A percentile compares a stretch with the other conserved stretches of the same genome.
Conservation (phyloP, 2,888 invertebrate species). For the Lasioglossum zephyrum region DNA sequence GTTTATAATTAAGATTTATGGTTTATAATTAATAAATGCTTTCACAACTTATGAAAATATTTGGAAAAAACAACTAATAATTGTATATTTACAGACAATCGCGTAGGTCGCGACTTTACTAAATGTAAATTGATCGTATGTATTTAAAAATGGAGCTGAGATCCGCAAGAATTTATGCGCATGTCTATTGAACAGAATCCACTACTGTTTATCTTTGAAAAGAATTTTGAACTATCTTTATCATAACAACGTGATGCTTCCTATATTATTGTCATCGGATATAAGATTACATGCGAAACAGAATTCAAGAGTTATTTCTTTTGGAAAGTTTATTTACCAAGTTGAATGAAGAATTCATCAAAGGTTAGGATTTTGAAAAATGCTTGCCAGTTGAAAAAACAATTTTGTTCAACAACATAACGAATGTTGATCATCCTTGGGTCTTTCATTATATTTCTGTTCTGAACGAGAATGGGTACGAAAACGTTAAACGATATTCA, state of each 20-base stretch:
- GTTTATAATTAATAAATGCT: no score
- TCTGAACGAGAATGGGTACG: slow-evolving; percentile 86
- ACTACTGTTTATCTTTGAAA: background rate
- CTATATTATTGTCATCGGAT: background rate
- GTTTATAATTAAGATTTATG: no score
- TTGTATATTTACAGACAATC: no score
- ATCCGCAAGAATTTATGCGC: slow-evolving; percentile 1
- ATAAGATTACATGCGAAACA: background rate
- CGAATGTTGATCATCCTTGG: background rate
- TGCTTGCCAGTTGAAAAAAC: background rate
- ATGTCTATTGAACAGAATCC: background rate
- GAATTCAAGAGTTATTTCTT: background rate
- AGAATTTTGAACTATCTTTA: slow-evolving; percentile 1
- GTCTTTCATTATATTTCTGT: slow-evolving; percentile 74
- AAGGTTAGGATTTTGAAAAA: slow-evolving; percentile 30
- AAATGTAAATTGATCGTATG: background rate
- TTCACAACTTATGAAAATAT: no score
- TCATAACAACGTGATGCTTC: slow-evolving; percentile 7
- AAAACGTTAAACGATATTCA: slow-evolving; percentile 78
- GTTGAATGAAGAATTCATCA: background rate
- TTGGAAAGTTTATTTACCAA: background rate
- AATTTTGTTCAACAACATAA: background rate
- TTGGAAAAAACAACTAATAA: no score
- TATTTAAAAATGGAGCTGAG: slow-evolving; percentile 23
- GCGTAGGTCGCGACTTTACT: no score